Base-by-base conservation (phyloP, 1,140 invertebrate species). In the Ganaspis sp. region DNA sequence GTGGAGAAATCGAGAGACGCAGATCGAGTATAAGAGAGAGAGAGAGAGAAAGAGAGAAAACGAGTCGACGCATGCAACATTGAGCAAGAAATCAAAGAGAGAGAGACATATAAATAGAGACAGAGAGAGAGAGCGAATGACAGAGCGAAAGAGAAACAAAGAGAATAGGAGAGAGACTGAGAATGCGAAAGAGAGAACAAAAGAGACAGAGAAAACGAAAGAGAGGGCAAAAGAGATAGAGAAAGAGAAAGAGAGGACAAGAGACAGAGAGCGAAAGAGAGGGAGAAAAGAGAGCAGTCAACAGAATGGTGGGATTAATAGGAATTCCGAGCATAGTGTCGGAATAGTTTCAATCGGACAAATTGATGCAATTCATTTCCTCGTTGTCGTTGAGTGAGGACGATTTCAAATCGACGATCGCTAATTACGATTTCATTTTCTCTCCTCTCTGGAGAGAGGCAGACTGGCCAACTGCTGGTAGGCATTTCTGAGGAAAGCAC, bases 281-380 rank as follows among this genome's bases (percentile, higher is more conserved):
- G 72, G 21, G n/a, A n/a, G 45, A 71, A 15, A 40, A 69, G 34
- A 71, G 64, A 75, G 77, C 69, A 75, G 45, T 75, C 73, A 70
- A 54, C 34, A 69, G 70, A 49, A 75, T 70, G 74, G 77, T 64
- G 72, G 77, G 72, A 84, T 86, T 87, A 87, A 88, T 87, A 87
- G 84, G 86, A 87, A 88, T 89, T 85, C 87, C 83, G 81, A 82
- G 80, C 87, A 86, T 85, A 86, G 85, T 87, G 84, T 83, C 84
- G 82, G 81, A 83, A 87, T 87, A 88, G 87, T 88, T 88, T 86
- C 83, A 85, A 85, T 84, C 84, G 83, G 81, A 86, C 87, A 87
- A 88, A 88, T 87, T 85, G 87, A 85, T 79, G 85, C 84, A 83
- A 88, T 89, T 79, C 84, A 85, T 89, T 89, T 87, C 76, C 78